Base-by-base conservation (phyloP, 2,888 invertebrate genomes). In the Ametastegia equiseti region DNA sequence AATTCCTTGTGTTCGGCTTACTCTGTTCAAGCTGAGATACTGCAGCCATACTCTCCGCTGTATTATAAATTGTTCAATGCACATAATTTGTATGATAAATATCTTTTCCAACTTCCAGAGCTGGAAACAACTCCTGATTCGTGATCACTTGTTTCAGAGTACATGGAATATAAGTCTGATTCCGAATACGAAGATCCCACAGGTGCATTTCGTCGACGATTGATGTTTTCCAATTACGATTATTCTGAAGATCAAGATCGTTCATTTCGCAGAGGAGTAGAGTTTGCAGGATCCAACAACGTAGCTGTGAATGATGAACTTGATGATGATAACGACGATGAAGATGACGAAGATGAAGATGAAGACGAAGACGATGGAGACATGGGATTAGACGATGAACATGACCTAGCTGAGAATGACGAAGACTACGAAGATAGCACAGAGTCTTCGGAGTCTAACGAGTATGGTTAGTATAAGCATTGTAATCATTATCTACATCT, bases 391-490 rank as follows among this genome's bases (percentile, higher is more conserved):
- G 82, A 63, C 0, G 86, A 87, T 60, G 83, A 84, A 0, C 81
- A 82, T 1, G 78, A 78, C 15, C 27, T 60, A 23, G 42, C 84
- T 83, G 85, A 83, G 75, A 84, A 84, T 15, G 81, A 80, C 81
- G 86, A 85, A 2, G 45, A 83, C 47, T 85, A 86, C 42, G 60
- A 45, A 30, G 39, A 79, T 54, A 42, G 39, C 81, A 77, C 77
- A 45, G 81, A 81, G 69, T 19, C 83, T 42, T 60, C 71, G 15
- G 85, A 83, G 47, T 84, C 84, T 83, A 80, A 82, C 81, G 86
- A 88, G 69, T 84, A 89, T 81, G 89, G 89, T 89, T 88, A 89
- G 89, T 89, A 84, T 83, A 81, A 57, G 78, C 19, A 9, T 23
- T 27, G 60, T 42, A 63, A 45, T 78, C 23, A 63, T 63, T 60